Conservation (phyloP, 1,140 invertebrate genomes). For the Orussus abietinus region DNA sequence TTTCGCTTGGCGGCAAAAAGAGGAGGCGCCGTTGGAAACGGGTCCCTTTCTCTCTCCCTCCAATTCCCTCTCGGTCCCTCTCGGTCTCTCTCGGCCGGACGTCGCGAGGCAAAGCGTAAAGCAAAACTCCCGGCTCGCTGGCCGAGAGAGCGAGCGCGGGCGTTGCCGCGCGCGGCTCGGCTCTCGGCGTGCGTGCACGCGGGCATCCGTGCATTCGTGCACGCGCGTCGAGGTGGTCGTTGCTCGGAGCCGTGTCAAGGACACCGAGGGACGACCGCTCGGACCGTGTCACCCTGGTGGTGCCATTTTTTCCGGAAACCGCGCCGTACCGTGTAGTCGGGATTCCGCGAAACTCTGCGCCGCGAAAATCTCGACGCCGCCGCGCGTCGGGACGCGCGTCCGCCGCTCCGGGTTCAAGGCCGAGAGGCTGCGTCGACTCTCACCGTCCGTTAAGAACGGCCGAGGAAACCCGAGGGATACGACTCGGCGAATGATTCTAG, state of each 20-base stretch:
- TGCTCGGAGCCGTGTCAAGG: conserved; percentile 43
- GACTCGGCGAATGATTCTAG: too few relatives aligned
- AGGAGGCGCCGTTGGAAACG: conserved; percentile 6
- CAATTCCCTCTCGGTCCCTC: not conserved
- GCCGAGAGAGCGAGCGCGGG: conserved; percentile 14
- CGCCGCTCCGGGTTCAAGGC: too few relatives aligned
- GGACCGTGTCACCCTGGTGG: conserved; percentile 34
- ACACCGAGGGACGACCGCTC: conserved; percentile 38
- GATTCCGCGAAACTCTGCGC: too few relatives aligned
- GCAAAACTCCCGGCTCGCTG: conserved; percentile 27
- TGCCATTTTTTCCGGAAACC: conserved; percentile 27
- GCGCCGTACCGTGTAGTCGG: too few relatives aligned
- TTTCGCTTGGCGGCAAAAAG: not conserved
- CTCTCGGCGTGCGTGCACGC: conserved; percentile 1
- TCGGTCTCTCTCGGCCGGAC: conserved; percentile 9
- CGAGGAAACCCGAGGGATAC: too few relatives aligned
- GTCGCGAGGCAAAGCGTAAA: conserved; percentile 24
- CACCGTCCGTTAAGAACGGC: too few relatives aligned
- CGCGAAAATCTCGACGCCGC: too few relatives aligned
- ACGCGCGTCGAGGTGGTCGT: conserved; percentile 16
- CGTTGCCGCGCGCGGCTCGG: too few relatives aligned
- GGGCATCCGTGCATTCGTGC: conserved; percentile 6
- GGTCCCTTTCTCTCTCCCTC: conserved; percentile 10
- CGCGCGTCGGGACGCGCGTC: too few relatives aligned
- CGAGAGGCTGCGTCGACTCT: too few relatives aligned